phyloP scores from a whole-genome alignment of 2,113 vertebrate species.

The Pomatostomus ruficeps region DNA sequence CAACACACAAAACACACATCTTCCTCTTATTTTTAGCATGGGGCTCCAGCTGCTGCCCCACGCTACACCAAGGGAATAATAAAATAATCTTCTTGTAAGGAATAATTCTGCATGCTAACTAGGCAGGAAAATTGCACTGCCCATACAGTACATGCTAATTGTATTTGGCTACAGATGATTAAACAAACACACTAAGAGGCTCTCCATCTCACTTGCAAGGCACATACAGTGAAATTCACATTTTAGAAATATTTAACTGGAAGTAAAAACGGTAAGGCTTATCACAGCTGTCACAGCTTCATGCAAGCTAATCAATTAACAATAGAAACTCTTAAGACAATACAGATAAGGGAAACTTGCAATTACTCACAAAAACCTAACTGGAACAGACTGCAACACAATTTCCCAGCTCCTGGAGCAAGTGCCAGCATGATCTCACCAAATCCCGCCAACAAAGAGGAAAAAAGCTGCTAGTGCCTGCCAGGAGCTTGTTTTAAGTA shows the following conservation, averaged over 20 bases:
- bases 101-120: neutral
- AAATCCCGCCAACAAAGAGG: neutral
- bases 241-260: neutral
- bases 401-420: neutral
- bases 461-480: neutral
- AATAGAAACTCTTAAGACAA: neutral
- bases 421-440: neutral
- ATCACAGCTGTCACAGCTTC: neutral
- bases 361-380: neutral
- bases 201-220: neutral
- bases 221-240: neutral
- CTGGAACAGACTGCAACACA: neutral
- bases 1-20: neutral
- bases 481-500: neutral
- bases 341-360: neutral
- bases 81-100: neutral
- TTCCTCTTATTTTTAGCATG: neutral
- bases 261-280: neutral
- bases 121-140: slow-evolving; percentile 9
- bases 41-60: neutral
- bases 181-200: neutral
- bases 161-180: neutral
- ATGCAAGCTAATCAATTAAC: neutral
- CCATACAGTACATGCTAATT: neutral
- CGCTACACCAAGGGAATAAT: neutral